Conservation (phyloP, 2,888 invertebrate species). For the Camptogramma bilineatum region DNA sequence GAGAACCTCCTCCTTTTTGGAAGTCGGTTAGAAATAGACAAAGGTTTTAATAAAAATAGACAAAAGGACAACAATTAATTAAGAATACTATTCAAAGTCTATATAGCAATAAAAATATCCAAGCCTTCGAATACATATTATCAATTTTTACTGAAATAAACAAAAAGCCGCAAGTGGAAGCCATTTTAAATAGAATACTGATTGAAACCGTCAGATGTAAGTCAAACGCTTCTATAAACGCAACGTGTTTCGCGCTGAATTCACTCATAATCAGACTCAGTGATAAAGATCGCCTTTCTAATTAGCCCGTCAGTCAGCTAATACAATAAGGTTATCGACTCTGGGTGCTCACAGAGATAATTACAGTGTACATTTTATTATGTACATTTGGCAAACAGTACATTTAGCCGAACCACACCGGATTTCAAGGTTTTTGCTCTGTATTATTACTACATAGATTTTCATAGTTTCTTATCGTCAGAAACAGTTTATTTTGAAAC, state of each 20-base stretch:
- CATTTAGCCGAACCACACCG: conserved; percentile 9
- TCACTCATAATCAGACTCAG: background rate
- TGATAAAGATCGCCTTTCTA: background rate
- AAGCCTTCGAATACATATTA: too few relatives aligned
- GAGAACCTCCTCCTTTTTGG: too few relatives aligned
- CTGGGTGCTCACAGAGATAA: background rate
- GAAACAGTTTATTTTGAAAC: background rate
- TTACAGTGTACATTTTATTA: conserved; percentile 9
- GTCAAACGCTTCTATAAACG: too few relatives aligned
- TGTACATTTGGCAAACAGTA: conserved; percentile 24
- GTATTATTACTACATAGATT: background rate
- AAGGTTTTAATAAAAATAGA: too few relatives aligned
- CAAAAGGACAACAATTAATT: too few relatives aligned
- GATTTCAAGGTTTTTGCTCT: conserved; percentile 13
- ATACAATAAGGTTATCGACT: conserved; percentile 20
- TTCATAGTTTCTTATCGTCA: background rate
- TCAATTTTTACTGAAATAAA: too few relatives aligned
- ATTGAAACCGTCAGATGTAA: too few relatives aligned
- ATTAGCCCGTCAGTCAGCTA: conserved; percentile 11
- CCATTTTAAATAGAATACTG: too few relatives aligned
- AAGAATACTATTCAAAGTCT: too few relatives aligned
- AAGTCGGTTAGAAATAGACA: too few relatives aligned
- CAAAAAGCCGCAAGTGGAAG: too few relatives aligned
- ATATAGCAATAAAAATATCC: too few relatives aligned
- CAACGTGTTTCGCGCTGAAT: background rate